Evolutionary conservation across 2,797 vertebrate species (phyloP), one percentile per base, ranked within the genome.

Genomic region (Falco naumanni): DNA sequence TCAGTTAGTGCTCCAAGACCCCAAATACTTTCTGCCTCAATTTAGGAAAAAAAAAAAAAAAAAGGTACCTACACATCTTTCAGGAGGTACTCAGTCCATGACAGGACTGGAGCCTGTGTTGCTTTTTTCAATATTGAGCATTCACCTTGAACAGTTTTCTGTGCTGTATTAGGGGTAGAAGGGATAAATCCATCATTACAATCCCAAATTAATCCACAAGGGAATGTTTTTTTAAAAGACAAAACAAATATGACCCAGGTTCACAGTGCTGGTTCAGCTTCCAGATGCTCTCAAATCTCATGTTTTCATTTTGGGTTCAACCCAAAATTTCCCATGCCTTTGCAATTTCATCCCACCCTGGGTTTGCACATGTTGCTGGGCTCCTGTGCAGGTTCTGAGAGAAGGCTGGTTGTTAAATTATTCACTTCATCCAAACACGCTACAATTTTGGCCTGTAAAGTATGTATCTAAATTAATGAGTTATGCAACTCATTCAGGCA

Each of bases 401-500:
- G 75, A 84, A 76, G 60, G 26, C 71, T 94, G 61, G 19, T 75
- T 53, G 82, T 94, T 93, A 87, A 94, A 95, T 84, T 91, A 59
- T 82, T 95, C 84, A 60, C 66, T 94, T 89, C 66, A 81, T 93
- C 80, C 78, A 89, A 93, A 94, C 71, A 76, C 5, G 5, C 63
- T 53, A 22, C 63, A 61, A 33, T 95, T 96, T 84, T 77, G 85
- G 75, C 78, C 77, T 75, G 43, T 83, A 82, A 89, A 94, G 69
- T 70, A 54, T 48, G 61, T 50, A 83, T 54, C 78, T 89, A 92
- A 96, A 95, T 97, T 96, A 96, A 95, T 96, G 93, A 96, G 86
- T 66, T 97, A 92, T 95, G 94, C 92, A 91, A 76, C 57, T 96
- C 92, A 70, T 90, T 92, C 92, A 87, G 87, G 94, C 95, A 88